Conservation (phyloP, 2,113 vertebrate species). For the Smithornis capensis region DNA sequence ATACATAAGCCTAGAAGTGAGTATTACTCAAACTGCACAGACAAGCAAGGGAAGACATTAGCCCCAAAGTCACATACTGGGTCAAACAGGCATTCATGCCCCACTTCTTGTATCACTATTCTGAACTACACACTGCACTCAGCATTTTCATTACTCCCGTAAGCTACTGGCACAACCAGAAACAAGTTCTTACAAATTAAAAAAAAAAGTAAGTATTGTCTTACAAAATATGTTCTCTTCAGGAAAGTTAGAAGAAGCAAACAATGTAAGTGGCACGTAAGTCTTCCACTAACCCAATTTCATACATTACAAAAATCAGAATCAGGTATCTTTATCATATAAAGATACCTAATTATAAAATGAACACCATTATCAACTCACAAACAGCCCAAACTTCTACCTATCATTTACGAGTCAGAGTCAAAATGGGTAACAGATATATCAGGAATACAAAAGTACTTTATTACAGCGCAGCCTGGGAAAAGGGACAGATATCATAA, state of each 20-base stretch:
- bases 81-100: background rate
- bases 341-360: background rate
- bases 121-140: background rate
- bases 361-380: background rate
- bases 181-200: background rate
- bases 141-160: background rate
- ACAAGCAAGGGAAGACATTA: background rate
- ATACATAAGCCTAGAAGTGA: background rate
- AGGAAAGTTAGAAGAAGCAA: background rate
- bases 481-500: background rate
- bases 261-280: background rate
- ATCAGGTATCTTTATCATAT: no score
- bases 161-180: background rate
- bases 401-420: background rate
- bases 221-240: background rate
- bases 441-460: background rate
- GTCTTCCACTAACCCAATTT: background rate
- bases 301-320: background rate
- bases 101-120: background rate
- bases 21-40: background rate
- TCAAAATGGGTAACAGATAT: background rate
- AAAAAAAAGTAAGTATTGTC: background rate
- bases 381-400: background rate
- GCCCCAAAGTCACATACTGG: rapidly evolving
- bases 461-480: background rate